These are phyloP conservation scores for Drosophila subobscura DNA, from an alignment of 1,140 invertebrate species.

Conservation along the genomic window DNA sequence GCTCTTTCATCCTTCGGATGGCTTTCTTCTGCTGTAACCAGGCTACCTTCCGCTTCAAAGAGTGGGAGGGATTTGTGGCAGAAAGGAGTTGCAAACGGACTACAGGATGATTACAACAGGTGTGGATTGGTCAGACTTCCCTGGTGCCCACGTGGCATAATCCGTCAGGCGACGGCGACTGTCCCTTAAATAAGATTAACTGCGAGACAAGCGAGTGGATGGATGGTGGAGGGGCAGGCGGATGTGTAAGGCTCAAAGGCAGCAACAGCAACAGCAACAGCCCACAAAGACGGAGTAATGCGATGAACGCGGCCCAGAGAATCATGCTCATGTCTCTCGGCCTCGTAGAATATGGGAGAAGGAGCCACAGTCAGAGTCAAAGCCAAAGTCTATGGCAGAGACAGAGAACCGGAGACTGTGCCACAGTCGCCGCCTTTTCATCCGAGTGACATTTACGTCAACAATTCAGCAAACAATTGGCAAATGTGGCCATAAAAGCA, in stretches of 20 bases:
- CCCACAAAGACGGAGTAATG: conserved; percentile 47
- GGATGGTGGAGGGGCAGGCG: conserved; percentile 8
- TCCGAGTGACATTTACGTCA: conserved; percentile 71
- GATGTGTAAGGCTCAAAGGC: conserved; percentile 15
- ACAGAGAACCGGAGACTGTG: conserved; percentile 1
- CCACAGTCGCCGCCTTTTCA: conserved; percentile 41
- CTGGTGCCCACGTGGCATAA: conserved; percentile 32
- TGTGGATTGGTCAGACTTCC: conserved; percentile 32
- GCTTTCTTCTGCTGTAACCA: no score
- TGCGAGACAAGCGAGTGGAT: conserved; percentile 1
- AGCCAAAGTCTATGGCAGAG: conserved; percentile 3
- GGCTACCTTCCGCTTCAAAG: conserved; percentile 30
- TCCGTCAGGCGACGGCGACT: conserved; percentile 42
- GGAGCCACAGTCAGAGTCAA: conserved; percentile 20
- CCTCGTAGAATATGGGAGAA: no score
- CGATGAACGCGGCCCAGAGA: conserved; percentile 39
- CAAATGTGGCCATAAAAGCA: conserved; percentile 80
- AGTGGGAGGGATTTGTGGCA: conserved; percentile 41
- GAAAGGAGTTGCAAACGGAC: conserved; percentile 41
- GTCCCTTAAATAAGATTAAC: conserved; percentile 73
- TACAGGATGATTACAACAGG: conserved; percentile 56
- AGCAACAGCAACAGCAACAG: conserved; percentile 19
- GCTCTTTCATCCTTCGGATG: no score
- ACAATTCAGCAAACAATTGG: conserved; percentile 81
- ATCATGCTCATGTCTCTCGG: conserved; percentile 11